Conservation (phyloP, 2,888 invertebrate genomes). For the Xanthia togata region DNA sequence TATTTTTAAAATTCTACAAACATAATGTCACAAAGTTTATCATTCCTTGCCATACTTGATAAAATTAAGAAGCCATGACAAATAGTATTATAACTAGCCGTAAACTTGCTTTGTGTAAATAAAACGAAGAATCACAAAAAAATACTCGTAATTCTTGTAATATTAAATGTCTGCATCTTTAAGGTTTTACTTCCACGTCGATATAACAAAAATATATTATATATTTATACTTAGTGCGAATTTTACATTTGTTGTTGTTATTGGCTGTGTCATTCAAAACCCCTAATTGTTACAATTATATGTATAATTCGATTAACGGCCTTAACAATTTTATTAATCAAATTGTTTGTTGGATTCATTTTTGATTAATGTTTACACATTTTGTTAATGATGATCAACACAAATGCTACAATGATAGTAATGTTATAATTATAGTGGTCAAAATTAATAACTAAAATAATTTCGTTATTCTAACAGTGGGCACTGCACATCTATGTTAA, state of each 20-base stretch:
- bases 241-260: conserved; percentile 64
- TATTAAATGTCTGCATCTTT: conserved; percentile 12
- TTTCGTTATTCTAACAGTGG: conserved; percentile 1
- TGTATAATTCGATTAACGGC: conserved; percentile 4
- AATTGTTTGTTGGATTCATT: conserved; percentile 15
- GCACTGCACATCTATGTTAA: conserved; percentile 14
- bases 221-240: conserved; percentile 51
- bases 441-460: conserved; percentile 6
- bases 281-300: conserved; percentile 13
- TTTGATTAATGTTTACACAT: conserved; percentile 22
- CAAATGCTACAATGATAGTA: conserved; percentile 5
- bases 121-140: conserved; percentile 37
- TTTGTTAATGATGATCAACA: conserved; percentile 22
- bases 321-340: conserved; percentile 14
- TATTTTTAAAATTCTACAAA: conserved; percentile 20
- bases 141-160: conserved; percentile 21
- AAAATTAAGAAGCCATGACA: conserved; percentile 60
- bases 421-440: neutral
- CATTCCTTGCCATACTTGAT: conserved; percentile 71
- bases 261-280: conserved; percentile 56
- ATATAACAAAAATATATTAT: conserved; percentile 24
- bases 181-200: conserved; percentile 32
- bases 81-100: conserved; percentile 45
- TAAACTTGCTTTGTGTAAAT: conserved; percentile 44
- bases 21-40: conserved; percentile 54